phyloP scores from a whole-genome alignment of 2,888 invertebrate genomes.

The Galerucella calmariensis region DNA sequence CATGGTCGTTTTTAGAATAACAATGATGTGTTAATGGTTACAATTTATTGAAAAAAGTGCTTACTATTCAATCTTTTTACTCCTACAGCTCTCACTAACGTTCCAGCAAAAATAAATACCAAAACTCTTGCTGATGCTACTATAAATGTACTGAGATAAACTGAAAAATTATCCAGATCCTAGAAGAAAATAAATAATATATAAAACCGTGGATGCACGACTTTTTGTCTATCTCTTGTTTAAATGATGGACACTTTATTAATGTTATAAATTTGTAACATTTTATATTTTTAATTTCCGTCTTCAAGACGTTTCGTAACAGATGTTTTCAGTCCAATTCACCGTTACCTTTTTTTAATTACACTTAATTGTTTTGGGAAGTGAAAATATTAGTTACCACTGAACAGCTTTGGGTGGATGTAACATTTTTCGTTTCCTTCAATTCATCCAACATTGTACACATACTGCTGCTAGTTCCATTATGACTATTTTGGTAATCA shows the following conservation, averaged over 20 bases:
- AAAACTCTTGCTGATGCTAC: conserved; percentile 43
- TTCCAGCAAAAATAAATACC: conserved; percentile 47
- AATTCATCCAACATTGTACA: conserved; percentile 67
- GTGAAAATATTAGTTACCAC: conserved; percentile 39
- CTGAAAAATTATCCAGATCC: conserved; percentile 52
- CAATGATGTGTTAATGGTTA: neutral
- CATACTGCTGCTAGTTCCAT: conserved; percentile 58
- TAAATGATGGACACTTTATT: too few relatives aligned
- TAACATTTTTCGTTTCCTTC: conserved; percentile 34
- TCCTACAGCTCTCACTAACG: conserved; percentile 48
- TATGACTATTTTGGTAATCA: conserved; percentile 56
- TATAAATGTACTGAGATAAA: conserved; percentile 50
- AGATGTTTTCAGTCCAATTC: too few relatives aligned
- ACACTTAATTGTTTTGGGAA: neutral
- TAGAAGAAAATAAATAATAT: conserved; percentile 39
- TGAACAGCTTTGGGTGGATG: conserved; percentile 34
- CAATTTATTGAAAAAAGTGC: conserved; percentile 16
- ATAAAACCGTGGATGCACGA: too few relatives aligned
- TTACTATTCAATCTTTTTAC: conserved; percentile 49
- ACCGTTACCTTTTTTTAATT: too few relatives aligned
- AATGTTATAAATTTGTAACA: too few relatives aligned
- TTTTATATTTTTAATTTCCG: too few relatives aligned
- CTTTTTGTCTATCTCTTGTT: too few relatives aligned
- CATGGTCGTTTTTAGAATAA: neutral
- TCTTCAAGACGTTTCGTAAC: too few relatives aligned